Conservation (phyloP, 2,888 invertebrate genomes). For the Ectobius pallidus region DNA sequence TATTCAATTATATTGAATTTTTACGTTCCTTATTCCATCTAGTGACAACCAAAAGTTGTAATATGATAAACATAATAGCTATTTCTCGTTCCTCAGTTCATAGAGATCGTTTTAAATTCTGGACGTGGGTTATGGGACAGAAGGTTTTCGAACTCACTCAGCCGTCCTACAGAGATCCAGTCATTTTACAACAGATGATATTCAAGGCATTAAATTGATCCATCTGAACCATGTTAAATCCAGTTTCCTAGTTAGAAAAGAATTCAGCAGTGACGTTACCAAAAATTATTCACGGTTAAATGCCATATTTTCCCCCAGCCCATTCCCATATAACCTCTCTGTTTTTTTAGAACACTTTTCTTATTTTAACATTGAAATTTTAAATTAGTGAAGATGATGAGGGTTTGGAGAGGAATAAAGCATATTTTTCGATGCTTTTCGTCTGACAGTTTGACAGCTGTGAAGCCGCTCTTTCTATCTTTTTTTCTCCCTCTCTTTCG, state of each 20-base stretch:
- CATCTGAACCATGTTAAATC: neutral
- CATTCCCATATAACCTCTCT: conserved; percentile 18
- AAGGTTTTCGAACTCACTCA: no score
- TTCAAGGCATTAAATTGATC: neutral
- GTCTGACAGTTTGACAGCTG: conserved; percentile 25
- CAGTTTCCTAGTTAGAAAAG: conserved; percentile 12
- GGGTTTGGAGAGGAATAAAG: conserved; percentile 30
- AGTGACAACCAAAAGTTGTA: neutral
- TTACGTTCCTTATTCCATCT: neutral
- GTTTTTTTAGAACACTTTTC: conserved; percentile 9
- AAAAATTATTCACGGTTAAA: conserved; percentile 26
- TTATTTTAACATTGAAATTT: conserved; percentile 32
- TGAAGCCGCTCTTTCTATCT: neutral
- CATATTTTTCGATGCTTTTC: conserved; percentile 30
- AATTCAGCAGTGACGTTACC: conserved; percentile 9
- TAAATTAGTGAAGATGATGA: conserved; percentile 32
- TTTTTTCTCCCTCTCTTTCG: conserved; percentile 9
- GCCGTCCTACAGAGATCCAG: no score
- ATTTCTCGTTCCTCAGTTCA: neutral
- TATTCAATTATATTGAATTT: neutral
- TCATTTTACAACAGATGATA: neutral
- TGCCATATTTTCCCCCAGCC: conserved; percentile 10
- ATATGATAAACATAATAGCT: neutral
- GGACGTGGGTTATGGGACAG: no score
- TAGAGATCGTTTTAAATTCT: no score